Evolutionary conservation across 2,888 invertebrate species (phyloP).

Genomic region (Baronia brevicornis): DNA sequence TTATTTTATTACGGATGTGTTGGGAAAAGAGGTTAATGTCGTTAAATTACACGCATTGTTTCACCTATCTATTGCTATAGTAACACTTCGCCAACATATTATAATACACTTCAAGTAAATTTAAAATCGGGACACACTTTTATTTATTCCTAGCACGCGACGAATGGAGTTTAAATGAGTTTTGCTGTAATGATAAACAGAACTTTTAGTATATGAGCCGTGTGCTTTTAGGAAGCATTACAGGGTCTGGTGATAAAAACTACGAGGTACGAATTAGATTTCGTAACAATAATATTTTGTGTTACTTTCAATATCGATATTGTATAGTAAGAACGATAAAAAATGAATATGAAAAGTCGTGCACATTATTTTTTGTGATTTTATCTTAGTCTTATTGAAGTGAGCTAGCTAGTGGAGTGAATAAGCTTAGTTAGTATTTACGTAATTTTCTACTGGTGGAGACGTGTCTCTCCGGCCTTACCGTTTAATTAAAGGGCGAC

Average conservation of each 20-base stretch:
- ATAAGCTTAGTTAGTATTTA: conserved; percentile 63
- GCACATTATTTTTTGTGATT: conserved; percentile 15
- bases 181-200: conserved; percentile 11
- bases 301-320: not conserved
- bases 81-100: too few species aligned
- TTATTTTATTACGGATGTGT: conserved; percentile 65
- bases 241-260: conserved; percentile 5
- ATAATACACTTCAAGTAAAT: too few species aligned
- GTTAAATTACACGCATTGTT: conserved; percentile 63
- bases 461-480: conserved; percentile 71
- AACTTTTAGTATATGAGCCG: conserved; percentile 13
- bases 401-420: conserved; percentile 36
- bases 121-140: conserved; percentile 16
- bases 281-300: not conserved
- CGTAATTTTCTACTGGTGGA: conserved; percentile 68
- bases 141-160: conserved; percentile 11
- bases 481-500: conserved; percentile 75
- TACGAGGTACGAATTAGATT: conserved; percentile 7
- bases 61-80: conserved; percentile 54
- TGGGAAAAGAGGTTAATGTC: conserved; percentile 64
- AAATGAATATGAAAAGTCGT: not conserved
- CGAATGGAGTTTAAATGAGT: conserved; percentile 9
- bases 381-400: conserved; percentile 35
- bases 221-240: conserved; percentile 13
- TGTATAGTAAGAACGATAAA: not conserved